Base-by-base conservation (phyloP, 1,140 invertebrate genomes). In the Ostrea denselamellosa region DNA sequence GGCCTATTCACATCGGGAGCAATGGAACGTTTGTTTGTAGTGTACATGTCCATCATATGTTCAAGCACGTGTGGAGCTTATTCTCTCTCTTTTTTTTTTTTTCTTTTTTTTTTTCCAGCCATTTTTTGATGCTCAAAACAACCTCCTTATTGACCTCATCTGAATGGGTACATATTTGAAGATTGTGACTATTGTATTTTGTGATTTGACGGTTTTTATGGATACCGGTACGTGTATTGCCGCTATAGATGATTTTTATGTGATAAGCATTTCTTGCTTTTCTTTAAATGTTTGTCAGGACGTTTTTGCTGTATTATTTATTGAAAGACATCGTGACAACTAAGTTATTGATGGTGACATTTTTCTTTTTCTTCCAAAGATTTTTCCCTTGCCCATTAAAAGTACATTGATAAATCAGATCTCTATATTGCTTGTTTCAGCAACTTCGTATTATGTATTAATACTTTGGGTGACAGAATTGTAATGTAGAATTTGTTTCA, bases 1-100 rank as follows among this genome's bases (percentile, higher is more conserved):
- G 91, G 91, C 91, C 91, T 90, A 86, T 87, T 89, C 81, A 65
- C 83, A 82, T 88, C 83, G 89, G 90, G 90, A 89, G 89, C 89
- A 90, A 90, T 89, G 86, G 90, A 90, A 86, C 83, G 87, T 85
- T 87, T 88, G 81, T 88, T 87, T 87, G 71, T 58, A 19, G 52
- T 86, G 85, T 87, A 65, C 77, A 58, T 51, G 83, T 77, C 9
- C 25, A 83, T 53, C 82, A 53, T 83, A 53, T 83, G 22, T 52
- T 44, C 44, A 8, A 83, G 44, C 52, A 83, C 82, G 44, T 83
- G 34, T 83, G 82, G 51, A 52, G 82, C 82, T 54, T 83, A 34
- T 54, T 83, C 44, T 83, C 8, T 83, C n/a, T 22, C n/a, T 52
- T 83, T 52, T 83, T 68, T n/a, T n/a, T n/a, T n/a, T n/a, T n/a